phyloP scores from a whole-genome alignment of 37 sponge, comb jelly and placozoan species.

The Hexactinellida sp. region DNA sequence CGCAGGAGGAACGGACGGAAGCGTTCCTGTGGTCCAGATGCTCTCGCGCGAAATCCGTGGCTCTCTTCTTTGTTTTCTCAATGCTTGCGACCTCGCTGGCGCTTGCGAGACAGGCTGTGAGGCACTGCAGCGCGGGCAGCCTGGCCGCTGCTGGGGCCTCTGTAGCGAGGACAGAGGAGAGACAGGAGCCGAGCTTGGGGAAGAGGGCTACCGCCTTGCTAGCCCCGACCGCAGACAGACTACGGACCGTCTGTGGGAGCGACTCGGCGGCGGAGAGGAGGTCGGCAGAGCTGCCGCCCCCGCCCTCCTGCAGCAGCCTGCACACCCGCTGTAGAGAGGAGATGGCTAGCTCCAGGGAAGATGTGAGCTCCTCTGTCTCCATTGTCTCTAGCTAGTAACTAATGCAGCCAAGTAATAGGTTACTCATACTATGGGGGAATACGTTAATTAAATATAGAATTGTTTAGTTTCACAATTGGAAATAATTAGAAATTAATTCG shows the following conservation, averaged over 20 bases:
- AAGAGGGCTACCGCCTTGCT: not conserved
- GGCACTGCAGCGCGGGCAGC: not conserved
- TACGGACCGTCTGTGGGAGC: not conserved
- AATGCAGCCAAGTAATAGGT: no score
- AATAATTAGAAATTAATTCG: no score
- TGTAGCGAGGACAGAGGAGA: not conserved
- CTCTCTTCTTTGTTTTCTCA: not conserved
- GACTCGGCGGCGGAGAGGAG: not conserved
- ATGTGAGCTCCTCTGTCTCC: not conserved
- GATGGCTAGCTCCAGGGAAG: not conserved
- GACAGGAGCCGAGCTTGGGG: not conserved
- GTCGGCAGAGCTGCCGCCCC: not conserved
- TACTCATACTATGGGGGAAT: no score
- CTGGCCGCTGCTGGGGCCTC: not conserved
- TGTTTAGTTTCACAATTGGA: no score
- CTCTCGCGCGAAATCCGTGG: not conserved
- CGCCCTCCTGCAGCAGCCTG: not conserved
- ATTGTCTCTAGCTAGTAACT: not conserved
- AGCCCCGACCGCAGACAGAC: not conserved
- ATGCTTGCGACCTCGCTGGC: not conserved
- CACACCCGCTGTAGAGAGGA: not conserved
- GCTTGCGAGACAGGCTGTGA: not conserved
- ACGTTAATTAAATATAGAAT: no score
- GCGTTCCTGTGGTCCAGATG: not conserved
- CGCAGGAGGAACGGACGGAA: not conserved